phyloP scores from a whole-genome alignment of 2,113 vertebrate species.

The Hyla sarda region DNA sequence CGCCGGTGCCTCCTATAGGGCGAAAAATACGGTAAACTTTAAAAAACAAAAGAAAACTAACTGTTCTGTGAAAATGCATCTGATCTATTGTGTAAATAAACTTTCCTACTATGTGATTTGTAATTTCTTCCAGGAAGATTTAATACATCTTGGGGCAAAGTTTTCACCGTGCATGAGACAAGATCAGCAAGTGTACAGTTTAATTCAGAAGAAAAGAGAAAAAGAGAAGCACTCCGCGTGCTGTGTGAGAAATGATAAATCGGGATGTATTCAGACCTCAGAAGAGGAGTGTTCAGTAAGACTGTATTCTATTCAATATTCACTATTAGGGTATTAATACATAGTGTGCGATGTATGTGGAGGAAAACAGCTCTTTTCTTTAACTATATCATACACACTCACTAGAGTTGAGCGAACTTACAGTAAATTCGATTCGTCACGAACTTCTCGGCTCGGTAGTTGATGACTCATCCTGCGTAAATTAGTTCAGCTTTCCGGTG shows the following conservation, averaged over 20 bases:
- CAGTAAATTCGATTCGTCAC: too few relatives aligned
- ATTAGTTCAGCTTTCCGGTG: too few relatives aligned
- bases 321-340: not conserved
- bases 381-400: too few relatives aligned
- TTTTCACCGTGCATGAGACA: slow-evolving; percentile 98
- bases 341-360: not conserved
- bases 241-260: slow-evolving; percentile 95
- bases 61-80: not conserved
- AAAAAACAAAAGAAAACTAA: too few relatives aligned
- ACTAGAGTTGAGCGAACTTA: too few relatives aligned
- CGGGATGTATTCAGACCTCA: slow-evolving; percentile 91
- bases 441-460: too few relatives aligned
- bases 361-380: too few relatives aligned
- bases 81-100: not conserved
- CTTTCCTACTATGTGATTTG: not conserved
- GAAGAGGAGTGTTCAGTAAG: slow-evolving; percentile 97
- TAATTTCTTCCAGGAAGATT: slow-evolving; percentile 79
- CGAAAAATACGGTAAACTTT: too few relatives aligned
- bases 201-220: slow-evolving; percentile 85
- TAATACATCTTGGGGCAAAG: slow-evolving; percentile 98
- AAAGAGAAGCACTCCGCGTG: slow-evolving; percentile 92
- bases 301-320: slow-evolving; percentile 16
- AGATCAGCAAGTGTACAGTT: slow-evolving; percentile 90
- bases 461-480: too few relatives aligned
- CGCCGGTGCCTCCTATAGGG: too few relatives aligned